phyloP scores from a whole-genome alignment of 2,888 invertebrate species.

The Ormyrus thymus region DNA sequence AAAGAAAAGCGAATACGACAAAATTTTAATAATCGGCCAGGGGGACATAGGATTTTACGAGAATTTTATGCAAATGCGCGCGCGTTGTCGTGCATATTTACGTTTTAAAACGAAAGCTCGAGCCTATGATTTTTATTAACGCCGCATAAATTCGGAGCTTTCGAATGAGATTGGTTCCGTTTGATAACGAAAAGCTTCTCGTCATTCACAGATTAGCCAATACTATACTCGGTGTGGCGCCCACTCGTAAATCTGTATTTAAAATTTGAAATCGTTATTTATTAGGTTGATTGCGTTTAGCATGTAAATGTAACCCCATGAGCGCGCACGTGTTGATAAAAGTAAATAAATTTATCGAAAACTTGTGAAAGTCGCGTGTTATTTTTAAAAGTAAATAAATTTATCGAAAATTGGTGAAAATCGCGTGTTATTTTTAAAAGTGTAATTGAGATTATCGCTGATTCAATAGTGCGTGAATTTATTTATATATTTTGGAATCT shows the following conservation, averaged over 20 bases:
- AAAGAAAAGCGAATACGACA: conserved; percentile 5
- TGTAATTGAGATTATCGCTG: too few relatives aligned
- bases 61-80: conserved; percentile 47
- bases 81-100: conserved; percentile 46
- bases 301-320: background rate
- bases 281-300: conserved; percentile 7
- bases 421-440: too few relatives aligned
- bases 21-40: conserved; percentile 45
- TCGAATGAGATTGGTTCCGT: conserved; percentile 21
- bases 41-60: conserved; percentile 13
- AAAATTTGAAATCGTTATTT: conserved; percentile 38
- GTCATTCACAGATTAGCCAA: conserved; percentile 49
- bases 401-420: background rate
- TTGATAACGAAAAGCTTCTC: conserved; percentile 48
- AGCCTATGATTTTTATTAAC: conserved; percentile 48
- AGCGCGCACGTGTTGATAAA: background rate
- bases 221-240: background rate
- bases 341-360: background rate
- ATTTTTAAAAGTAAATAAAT: background rate
- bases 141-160: conserved; percentile 44
- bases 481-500: too few relatives aligned
- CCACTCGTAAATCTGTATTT: conserved; percentile 49
- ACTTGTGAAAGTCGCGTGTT: too few relatives aligned
- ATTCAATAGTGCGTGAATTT: too few relatives aligned
- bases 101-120: conserved; percentile 43